Conservation (phyloP, 1,140 invertebrate genomes). For the Acyrthosiphon pisum region DNA sequence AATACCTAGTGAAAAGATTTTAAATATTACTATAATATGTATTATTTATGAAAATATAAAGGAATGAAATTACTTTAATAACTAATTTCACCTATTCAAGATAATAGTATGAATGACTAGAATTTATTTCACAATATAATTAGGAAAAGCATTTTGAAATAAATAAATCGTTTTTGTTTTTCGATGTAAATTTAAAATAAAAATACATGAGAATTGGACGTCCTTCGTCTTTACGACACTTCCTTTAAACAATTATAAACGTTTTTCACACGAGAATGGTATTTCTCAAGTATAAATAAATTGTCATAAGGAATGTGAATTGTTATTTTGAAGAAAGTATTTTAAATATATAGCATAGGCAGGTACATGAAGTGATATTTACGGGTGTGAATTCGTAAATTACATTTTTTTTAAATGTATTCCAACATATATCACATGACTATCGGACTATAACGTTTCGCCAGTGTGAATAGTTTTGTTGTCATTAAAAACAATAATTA, state of each 20-base stretch:
- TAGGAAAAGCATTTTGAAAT: neutral
- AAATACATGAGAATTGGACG: neutral
- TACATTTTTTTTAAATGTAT: neutral
- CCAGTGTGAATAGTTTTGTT: neutral
- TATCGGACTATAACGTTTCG: neutral
- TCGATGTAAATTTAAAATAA: neutral
- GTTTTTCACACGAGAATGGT: neutral
- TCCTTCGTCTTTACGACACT: neutral
- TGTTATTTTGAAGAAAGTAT: neutral
- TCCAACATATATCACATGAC: neutral
- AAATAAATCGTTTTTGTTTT: neutral
- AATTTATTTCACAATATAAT: neutral
- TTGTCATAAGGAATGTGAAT: neutral
- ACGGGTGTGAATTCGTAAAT: neutral
- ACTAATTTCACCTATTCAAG: neutral
- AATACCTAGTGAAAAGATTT: no score
- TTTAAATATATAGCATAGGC: neutral
- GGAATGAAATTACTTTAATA: neutral
- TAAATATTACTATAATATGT: no score
- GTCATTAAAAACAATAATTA: neutral
- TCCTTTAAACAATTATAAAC: neutral
- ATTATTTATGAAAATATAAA: no score
- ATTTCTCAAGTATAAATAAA: neutral
- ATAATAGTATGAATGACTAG: neutral
- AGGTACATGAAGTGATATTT: neutral